phyloP scores from a whole-genome alignment of 1,140 invertebrate genomes.

The Antheraea mylitta region DNA sequence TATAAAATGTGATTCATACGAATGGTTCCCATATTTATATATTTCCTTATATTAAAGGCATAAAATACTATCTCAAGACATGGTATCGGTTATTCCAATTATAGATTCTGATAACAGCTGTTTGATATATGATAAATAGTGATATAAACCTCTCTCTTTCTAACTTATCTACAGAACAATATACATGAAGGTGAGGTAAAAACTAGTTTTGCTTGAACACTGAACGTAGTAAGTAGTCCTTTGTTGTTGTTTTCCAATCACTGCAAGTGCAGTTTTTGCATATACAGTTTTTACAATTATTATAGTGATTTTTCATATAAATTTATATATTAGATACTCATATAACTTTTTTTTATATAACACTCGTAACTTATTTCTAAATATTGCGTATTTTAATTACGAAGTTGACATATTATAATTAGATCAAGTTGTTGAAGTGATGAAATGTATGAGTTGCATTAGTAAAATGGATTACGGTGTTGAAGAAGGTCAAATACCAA shows the following conservation, averaged over 20 bases:
- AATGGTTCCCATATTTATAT: no score
- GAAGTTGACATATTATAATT: background rate
- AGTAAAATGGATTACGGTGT: slow-evolving; percentile 53
- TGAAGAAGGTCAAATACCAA: slow-evolving; percentile 60
- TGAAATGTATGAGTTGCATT: slow-evolving; percentile 60
- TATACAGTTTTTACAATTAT: background rate
- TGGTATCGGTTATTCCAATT: no score
- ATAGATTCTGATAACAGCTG: background rate
- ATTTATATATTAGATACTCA: background rate
- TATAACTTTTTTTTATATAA: background rate
- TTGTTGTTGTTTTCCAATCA: background rate
- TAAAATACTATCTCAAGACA: no score
- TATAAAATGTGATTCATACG: no score
- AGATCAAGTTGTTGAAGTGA: slow-evolving; percentile 18
- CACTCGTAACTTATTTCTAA: background rate
- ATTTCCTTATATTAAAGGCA: no score
- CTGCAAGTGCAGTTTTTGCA: background rate
- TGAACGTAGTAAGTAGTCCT: background rate
- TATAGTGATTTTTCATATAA: background rate
- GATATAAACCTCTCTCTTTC: background rate
- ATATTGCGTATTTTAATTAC: background rate
- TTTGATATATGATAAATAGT: background rate
- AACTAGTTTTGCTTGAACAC: background rate
- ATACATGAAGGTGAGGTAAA: background rate
- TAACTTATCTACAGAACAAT: background rate